Percentiles rank a stretch among this genome's conserved stretches.
Conservation (phyloP, 2,113 vertebrate genomes). For the Rynchops niger region DNA sequence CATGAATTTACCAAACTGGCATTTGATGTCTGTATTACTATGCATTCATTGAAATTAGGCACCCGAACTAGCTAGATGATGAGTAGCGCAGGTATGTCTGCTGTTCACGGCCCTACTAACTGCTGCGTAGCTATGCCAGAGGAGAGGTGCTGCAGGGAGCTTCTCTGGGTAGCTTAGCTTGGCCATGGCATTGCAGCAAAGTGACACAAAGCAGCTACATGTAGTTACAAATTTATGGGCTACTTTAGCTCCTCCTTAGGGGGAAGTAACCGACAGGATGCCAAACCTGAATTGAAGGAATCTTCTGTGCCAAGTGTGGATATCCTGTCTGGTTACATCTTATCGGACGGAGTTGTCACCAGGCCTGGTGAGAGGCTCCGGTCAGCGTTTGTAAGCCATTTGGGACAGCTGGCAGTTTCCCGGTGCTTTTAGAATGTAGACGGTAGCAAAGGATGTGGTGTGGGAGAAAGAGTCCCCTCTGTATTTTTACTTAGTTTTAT, state of each 20-base stretch:
- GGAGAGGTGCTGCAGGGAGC: not conserved
- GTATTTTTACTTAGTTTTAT: not conserved
- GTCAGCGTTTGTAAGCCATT: not conserved
- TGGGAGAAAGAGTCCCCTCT: not conserved
- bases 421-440: not conserved
- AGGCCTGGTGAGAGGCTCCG: not conserved
- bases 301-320: not conserved
- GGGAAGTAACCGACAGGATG: not conserved
- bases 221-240: not conserved
- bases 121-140: not conserved
- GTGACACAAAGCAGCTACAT: not conserved
- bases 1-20: fast-evolving
- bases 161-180: fast-evolving
- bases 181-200: fast-evolving
- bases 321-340: not conserved
- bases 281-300: not conserved
- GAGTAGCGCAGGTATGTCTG: not conserved
- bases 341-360: not conserved
- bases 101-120: not conserved
- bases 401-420: not conserved
- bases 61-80: not conserved
- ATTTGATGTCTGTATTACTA: not conserved
- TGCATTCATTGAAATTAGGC: not conserved
- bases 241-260: not conserved
- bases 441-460: not conserved